phyloP scores from a whole-genome alignment of 1,140 invertebrate genomes.

The Atopsyche davidsoni region DNA sequence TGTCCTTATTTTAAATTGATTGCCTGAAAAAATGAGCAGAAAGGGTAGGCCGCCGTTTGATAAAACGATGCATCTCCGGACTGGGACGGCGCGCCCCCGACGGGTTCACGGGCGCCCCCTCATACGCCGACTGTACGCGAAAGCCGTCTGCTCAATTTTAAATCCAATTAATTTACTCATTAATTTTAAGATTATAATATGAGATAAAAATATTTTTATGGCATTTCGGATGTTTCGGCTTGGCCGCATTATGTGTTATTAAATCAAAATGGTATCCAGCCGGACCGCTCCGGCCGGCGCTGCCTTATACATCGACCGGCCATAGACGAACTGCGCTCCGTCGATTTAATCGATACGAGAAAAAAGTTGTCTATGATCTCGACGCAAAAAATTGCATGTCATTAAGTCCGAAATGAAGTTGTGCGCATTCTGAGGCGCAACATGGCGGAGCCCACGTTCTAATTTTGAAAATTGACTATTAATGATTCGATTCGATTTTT shows the following conservation, averaged over 20 bases:
- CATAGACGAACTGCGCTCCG: neutral
- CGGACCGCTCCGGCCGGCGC: neutral
- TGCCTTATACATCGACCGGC: neutral
- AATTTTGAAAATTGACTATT: too few relatives aligned
- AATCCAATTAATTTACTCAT: slow-evolving; percentile 33
- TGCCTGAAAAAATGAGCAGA: too few relatives aligned
- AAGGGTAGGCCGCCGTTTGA: too few relatives aligned
- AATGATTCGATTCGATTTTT: too few relatives aligned
- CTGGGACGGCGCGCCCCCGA: too few relatives aligned
- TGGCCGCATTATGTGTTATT: slow-evolving; percentile 26
- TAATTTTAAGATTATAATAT: slow-evolving; percentile 29
- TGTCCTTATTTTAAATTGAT: too few relatives aligned
- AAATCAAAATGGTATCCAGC: slow-evolving; percentile 24
- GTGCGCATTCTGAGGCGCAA: too few relatives aligned
- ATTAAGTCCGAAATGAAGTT: too few relatives aligned
- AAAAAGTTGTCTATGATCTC: slow-evolving; percentile 8
- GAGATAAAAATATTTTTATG: slow-evolving; percentile 31
- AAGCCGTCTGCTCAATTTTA: slow-evolving; percentile 30
- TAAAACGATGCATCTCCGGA: too few relatives aligned
- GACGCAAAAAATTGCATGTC: slow-evolving; percentile 10
- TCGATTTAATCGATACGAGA: too few relatives aligned
- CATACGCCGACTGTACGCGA: too few relatives aligned
- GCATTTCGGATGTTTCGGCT: slow-evolving; percentile 27
- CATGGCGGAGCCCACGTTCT: too few relatives aligned
- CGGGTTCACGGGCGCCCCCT: neutral